Evolutionary conservation across 2,113 vertebrate species (phyloP).

Genomic region (Agapornis roseicollis): DNA sequence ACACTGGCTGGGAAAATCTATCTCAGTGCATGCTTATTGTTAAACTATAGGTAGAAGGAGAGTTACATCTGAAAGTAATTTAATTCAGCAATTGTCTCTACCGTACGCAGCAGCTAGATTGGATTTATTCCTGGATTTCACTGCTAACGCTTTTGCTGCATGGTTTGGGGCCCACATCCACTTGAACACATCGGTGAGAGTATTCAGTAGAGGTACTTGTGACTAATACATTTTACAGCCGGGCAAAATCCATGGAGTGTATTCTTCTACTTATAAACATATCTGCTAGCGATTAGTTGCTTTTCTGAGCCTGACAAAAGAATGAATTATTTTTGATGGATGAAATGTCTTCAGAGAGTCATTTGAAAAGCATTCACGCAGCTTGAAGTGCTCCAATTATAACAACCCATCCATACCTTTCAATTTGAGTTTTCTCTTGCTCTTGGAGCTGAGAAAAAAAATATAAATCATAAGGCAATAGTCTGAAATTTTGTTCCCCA

Average conservation of each 20-base stretch:
- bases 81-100: not conserved
- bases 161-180: not conserved
- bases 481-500: conserved; percentile 26
- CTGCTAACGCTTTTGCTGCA: not conserved
- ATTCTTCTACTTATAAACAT: conserved; percentile 28
- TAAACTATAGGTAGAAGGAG: not conserved
- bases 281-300: conserved; percentile 30
- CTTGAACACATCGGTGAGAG: not conserved
- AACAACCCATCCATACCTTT: conserved; percentile 39
- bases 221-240: not conserved
- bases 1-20: not conserved
- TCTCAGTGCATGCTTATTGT: not conserved
- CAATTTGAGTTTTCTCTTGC: conserved; percentile 7
- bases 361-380: not conserved
- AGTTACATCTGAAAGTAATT: conserved; percentile 21
- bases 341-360: conserved; percentile 33
- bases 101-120: not conserved
- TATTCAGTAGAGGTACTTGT: not conserved
- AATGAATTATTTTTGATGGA: conserved; percentile 35
- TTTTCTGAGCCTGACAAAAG: conserved; percentile 49
- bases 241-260: not conserved
- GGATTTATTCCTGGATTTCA: conserved; percentile 14
- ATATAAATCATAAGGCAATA: not conserved
- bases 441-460: not conserved
- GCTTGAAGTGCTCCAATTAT: conserved; percentile 23